Percentiles rank a stretch among this genome's conserved stretches.
Evolutionary conservation across 2,797 vertebrate genomes (phyloP).

Genomic region (Nyctibius grandis): DNA sequence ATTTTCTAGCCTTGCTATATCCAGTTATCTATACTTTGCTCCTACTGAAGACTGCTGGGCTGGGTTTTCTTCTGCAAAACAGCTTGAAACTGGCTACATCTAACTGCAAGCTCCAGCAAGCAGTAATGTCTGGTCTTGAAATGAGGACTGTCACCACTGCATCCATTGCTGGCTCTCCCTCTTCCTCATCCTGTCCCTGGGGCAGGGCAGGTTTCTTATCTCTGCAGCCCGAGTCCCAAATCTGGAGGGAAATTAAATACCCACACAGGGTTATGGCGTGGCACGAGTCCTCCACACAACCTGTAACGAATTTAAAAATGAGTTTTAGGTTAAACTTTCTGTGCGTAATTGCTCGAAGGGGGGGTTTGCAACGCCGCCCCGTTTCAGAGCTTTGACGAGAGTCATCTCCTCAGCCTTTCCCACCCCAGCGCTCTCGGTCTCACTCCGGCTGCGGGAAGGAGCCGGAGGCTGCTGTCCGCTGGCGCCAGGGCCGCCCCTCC

Average conservation of each 20-base stretch:
- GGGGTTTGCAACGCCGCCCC: neutral
- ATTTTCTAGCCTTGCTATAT: neutral
- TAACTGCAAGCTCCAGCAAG: neutral
- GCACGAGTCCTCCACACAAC: rapidly evolving
- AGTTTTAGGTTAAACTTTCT: neutral
- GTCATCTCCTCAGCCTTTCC: neutral
- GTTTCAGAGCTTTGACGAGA: neutral
- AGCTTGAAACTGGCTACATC: neutral
- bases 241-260: neutral
- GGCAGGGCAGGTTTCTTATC: neutral
- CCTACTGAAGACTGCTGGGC: too few species aligned
- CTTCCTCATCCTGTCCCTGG: rapidly evolving
- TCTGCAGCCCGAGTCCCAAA: neutral
- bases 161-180: neutral
- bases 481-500: neutral
- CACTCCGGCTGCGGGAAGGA: neutral
- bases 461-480: too few species aligned
- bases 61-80: neutral
- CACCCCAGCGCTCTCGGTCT: neutral
- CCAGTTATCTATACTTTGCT: neutral
- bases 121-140: rapidly evolving
- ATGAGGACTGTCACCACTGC: rapidly evolving
- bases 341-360: rapidly evolving
- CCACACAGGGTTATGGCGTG: rapidly evolving
- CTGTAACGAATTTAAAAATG: neutral